These are phyloP conservation scores for Apis cerana DNA, from an alignment of 1,140 invertebrate genomes.

Conservation along the genomic window DNA sequence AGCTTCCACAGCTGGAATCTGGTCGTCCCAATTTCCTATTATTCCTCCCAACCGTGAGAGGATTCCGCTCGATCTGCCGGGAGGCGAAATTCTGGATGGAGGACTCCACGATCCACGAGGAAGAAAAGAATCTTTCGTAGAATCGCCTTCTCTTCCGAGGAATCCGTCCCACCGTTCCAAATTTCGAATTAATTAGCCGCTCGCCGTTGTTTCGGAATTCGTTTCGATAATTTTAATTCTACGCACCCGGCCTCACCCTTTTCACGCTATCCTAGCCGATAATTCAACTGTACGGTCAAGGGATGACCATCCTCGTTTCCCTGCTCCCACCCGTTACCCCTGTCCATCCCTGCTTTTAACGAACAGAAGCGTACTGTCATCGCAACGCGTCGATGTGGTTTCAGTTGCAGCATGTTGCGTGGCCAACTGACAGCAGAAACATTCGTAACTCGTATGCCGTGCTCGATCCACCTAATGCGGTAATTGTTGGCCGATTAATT, in stretches of 20 bases:
- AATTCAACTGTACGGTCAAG: background rate
- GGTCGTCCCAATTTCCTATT: background rate
- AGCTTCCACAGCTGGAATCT: slow-evolving; percentile 11
- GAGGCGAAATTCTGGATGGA: slow-evolving; percentile 50
- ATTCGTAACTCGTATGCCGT: slow-evolving; percentile 49
- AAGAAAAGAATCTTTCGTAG: slow-evolving; percentile 39
- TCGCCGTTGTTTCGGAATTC: background rate
- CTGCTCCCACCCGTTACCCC: slow-evolving; percentile 29
- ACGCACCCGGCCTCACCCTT: background rate
- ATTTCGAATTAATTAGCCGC: background rate
- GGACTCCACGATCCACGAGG: slow-evolving; percentile 18
- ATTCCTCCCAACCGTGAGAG: slow-evolving; percentile 15
- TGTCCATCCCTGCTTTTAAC: slow-evolving; percentile 33
- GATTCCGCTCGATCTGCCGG: slow-evolving; percentile 12
- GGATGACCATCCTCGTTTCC: background rate
- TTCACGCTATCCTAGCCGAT: slow-evolving; percentile 13
- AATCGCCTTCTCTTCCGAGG: background rate
- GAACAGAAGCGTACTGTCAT: slow-evolving; percentile 46
- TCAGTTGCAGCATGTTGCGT: slow-evolving; percentile 57
- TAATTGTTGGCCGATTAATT: slow-evolving; percentile 76
- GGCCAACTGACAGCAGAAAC: slow-evolving; percentile 73
- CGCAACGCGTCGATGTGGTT: slow-evolving; percentile 40
- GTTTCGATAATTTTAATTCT: background rate
- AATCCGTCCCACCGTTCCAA: background rate
- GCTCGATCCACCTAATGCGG: slow-evolving; percentile 63